Percentiles rank a stretch among this genome's conserved stretches.
Evolutionary conservation across 2,888 invertebrate genomes (phyloP).

Genomic region (Pimpla rufipes): DNA sequence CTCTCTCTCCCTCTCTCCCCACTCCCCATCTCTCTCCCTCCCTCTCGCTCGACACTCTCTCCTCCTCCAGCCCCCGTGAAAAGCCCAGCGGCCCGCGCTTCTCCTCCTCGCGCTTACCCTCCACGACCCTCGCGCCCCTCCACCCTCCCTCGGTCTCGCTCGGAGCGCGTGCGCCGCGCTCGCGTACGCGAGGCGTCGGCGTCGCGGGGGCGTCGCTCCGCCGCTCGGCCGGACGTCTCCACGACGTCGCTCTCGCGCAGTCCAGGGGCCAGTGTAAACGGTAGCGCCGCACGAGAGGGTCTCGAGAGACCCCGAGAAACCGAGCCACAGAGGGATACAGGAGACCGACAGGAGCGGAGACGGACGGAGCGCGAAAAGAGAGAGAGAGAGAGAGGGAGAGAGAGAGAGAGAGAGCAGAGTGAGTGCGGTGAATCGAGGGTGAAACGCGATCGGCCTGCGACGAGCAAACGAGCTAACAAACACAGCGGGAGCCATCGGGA

Average conservation of each 20-base stretch:
- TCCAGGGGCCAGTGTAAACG: conserved; percentile 80
- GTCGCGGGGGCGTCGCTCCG: conserved; percentile 82
- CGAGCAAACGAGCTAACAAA: too few relatives aligned
- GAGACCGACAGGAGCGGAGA: conserved; percentile 11
- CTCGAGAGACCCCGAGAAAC: conserved; percentile 60
- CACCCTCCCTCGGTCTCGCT: background rate
- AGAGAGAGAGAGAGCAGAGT: background rate
- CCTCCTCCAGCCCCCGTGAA: conserved; percentile 27
- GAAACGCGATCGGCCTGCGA: too few relatives aligned
- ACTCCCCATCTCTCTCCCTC: conserved; percentile 37
- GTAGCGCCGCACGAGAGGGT: conserved; percentile 79
- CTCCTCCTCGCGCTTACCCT: conserved; percentile 35
- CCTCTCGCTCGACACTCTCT: conserved; percentile 45
- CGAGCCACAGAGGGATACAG: conserved; percentile 10
- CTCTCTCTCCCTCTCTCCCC: conserved; percentile 48
- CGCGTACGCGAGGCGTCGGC: conserved; percentile 79
- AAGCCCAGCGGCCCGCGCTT: background rate
- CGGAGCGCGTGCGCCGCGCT: conserved; percentile 68
- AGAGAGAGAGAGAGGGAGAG: background rate
- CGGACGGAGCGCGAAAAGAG: background rate
- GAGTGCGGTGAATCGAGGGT: too few relatives aligned
- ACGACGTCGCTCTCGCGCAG: conserved; percentile 71
- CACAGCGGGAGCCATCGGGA: too few relatives aligned
- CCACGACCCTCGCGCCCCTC: conserved; percentile 34
- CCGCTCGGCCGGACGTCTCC: conserved; percentile 78